phyloP scores from a whole-genome alignment of 2,113 vertebrate genomes.

The Eurypyga helias region DNA sequence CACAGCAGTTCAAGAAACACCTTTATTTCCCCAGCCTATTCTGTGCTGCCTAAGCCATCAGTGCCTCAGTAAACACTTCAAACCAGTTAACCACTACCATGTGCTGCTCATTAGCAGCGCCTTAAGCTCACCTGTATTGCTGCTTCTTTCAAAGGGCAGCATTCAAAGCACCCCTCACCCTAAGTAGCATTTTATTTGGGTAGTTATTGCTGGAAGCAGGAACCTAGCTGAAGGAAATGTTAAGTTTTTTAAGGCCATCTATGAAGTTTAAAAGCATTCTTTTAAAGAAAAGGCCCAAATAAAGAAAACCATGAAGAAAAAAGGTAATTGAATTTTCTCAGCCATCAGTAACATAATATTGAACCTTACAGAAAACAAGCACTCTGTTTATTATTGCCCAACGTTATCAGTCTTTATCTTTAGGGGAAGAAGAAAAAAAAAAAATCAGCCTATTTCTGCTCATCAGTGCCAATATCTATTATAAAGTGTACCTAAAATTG shows the following conservation, averaged over 20 bases:
- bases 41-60: background rate
- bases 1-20: background rate
- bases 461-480: background rate
- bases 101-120: constrained; percentile 56
- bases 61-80: background rate
- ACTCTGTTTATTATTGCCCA: background rate
- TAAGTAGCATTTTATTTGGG: constrained; percentile 46
- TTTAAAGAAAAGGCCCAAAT: background rate
- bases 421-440: background rate
- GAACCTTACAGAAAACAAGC: background rate
- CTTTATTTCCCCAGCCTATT: background rate
- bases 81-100: constrained; percentile 33
- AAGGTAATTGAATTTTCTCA: too few relatives aligned
- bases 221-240: constrained; percentile 20
- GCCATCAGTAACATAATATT: background rate
- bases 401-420: background rate
- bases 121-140: constrained; percentile 33
- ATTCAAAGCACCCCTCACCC: constrained; percentile 25
- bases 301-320: background rate
- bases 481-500: background rate
- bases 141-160: background rate
- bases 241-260: constrained; percentile 17
- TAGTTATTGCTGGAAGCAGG: constrained; percentile 32
- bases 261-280: constrained; percentile 13
- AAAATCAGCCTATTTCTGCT: background rate